Percentiles rank a stretch among this genome's conserved stretches.
Conservation (phyloP, 2,888 invertebrate genomes). For the Ennomos fuscantarius region DNA sequence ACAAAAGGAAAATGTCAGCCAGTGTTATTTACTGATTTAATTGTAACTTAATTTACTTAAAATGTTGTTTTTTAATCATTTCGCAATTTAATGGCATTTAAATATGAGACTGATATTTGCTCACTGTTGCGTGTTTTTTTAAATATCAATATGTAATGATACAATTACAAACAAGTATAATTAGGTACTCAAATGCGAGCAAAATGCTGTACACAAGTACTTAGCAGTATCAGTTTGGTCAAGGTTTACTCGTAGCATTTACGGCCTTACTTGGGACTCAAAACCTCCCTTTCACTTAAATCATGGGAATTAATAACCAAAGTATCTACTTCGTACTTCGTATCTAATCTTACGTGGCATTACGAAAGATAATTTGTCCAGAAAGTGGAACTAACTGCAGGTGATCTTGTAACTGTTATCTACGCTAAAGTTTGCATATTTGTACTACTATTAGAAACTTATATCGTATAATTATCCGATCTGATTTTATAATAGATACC, state of each 20-base stretch:
- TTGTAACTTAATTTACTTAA: conserved; percentile 14
- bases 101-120: conserved; percentile 21
- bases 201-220: conserved; percentile 13
- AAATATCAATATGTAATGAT: conserved; percentile 32
- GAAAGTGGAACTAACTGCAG: conserved; percentile 37
- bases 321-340: conserved; percentile 10
- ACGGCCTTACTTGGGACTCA: conserved; percentile 30
- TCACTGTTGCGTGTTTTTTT: conserved; percentile 8
- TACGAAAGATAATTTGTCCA: conserved; percentile 22
- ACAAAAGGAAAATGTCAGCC: conserved; percentile 25
- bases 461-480: background rate
- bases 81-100: conserved; percentile 23
- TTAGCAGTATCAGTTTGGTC: conserved; percentile 36
- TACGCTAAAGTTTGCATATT: conserved; percentile 18
- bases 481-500: background rate
- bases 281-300: conserved; percentile 35
- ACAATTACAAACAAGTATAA: conserved; percentile 22
- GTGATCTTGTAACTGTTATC: conserved; percentile 4
- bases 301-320: conserved; percentile 16
- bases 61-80: conserved; percentile 10
- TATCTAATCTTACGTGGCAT: conserved; percentile 16
- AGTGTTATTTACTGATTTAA: conserved; percentile 22
- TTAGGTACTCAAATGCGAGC: conserved; percentile 16
- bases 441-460: conserved; percentile 9
- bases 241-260: conserved; percentile 52